Percentiles rank a stretch among this genome's conserved stretches.
Conservation (phyloP, 2,113 vertebrate species). For the Sus scrofa region T2T-Sscrofa CM000826.6:96073501-96074000, state of each 20-base stretch:
- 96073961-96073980: background rate
- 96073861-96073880: background rate
- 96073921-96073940: background rate
- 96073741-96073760: background rate
- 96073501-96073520: background rate
- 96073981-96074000: background rate
- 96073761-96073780: background rate
- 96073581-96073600: background rate
- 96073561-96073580: conserved; percentile 13
- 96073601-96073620: background rate
- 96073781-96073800: conserved; percentile 16
- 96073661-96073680: background rate
- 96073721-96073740: conserved; percentile 73
- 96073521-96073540: background rate
- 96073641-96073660: conserved; percentile 32
- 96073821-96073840: background rate
- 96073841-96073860: background rate
- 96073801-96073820: background rate
- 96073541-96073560: background rate
- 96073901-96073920: background rate
- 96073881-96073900: background rate
- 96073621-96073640: background rate
- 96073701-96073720: conserved; percentile 3
- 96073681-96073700: conserved; percentile 37
- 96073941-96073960: background rate